Conservation (phyloP, 1,140 invertebrate species). For the Cyrtorhinus lividipennis region DNA sequence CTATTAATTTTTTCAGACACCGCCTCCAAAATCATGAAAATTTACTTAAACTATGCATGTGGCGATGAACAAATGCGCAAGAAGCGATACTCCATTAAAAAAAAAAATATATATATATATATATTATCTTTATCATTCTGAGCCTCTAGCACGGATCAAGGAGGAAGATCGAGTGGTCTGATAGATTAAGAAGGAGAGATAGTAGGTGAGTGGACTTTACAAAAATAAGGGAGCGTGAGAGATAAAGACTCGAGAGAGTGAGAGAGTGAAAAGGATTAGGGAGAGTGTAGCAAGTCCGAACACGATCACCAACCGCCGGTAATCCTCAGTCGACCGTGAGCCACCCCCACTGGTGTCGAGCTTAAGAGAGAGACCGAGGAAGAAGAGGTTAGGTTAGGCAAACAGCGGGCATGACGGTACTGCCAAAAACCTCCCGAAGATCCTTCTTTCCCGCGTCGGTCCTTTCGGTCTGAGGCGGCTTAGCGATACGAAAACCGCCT, state of each 20-base stretch:
- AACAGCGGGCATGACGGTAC: neutral
- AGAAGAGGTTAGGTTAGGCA: neutral
- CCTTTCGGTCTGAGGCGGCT: neutral
- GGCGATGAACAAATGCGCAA: too few relatives aligned
- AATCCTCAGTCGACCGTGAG: neutral
- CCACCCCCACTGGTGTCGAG: neutral
- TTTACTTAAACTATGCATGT: too few relatives aligned
- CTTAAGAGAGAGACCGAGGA: neutral
- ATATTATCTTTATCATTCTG: too few relatives aligned
- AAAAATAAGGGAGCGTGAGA: neutral
- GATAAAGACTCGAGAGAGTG: too few relatives aligned
- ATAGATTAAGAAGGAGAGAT: neutral
- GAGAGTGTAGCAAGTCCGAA: slow-evolving; percentile 1
- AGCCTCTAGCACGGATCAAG: too few relatives aligned
- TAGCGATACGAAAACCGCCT: neutral
- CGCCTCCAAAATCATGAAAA: too few relatives aligned
- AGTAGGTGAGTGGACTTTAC: neutral
- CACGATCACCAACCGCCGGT: neutral
- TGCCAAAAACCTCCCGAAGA: neutral
- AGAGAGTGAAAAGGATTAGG: neutral
- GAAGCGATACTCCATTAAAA: too few relatives aligned
- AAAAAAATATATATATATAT: too few relatives aligned
- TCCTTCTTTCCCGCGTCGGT: neutral
- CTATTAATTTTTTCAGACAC: too few relatives aligned
- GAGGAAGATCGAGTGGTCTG: too few relatives aligned